Evolutionary conservation across 2,888 invertebrate species (phyloP), one percentile per base, ranked within the genome.

Genomic region (Pristionchus japonicus): DNA sequence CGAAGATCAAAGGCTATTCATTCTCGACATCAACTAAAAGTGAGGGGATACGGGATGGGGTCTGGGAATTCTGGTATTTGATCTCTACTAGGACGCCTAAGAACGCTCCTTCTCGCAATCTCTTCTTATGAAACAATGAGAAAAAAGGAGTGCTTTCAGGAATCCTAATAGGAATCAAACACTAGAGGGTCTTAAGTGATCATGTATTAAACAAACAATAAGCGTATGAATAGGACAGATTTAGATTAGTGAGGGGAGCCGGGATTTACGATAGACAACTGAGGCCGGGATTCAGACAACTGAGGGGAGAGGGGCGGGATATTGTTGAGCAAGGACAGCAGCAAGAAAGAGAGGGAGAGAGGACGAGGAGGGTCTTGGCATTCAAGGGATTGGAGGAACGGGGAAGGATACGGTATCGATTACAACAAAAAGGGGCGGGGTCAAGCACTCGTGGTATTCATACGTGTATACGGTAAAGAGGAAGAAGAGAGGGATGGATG

Each of bases 381-480:
- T 74, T n/a, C 23, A 74, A 20, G 11, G 74, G 40, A 64, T 64
- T 64, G 64, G 27, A 31, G 64, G n/a, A 11, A n/a, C 3, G 27
- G 64, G 64, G 6, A 13, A 27, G 40, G n/a, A 40, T 40, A 74
- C 43, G 40, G 23, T 37, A 74, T 17, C 43, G 6, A 40, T 37
- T 23, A 74, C 7, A 74, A 23, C 15, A 31, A 23, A 23, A 40
- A 40, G 15, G 70, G 70, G 37, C 20, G 70, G 70, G 70, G 17
- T 20, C 37, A 70, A 70, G 74, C 74, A 74, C 74, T 74, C 74
- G 74, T 74, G 74, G 40, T 74, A 74, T 37, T 37, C 74, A 74
- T 74, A 74, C 74, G 74, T 74, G 74, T 74, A 74, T 74, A 74
- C 74, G 74, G 74, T 74, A 74, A 74, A 74, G 40, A 27, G 43